A percentile compares a stretch with the other conserved stretches of the same genome.
phyloP scores from a whole-genome alignment of 1,140 invertebrate genomes.

The Wiebesia pumilae region DNA sequence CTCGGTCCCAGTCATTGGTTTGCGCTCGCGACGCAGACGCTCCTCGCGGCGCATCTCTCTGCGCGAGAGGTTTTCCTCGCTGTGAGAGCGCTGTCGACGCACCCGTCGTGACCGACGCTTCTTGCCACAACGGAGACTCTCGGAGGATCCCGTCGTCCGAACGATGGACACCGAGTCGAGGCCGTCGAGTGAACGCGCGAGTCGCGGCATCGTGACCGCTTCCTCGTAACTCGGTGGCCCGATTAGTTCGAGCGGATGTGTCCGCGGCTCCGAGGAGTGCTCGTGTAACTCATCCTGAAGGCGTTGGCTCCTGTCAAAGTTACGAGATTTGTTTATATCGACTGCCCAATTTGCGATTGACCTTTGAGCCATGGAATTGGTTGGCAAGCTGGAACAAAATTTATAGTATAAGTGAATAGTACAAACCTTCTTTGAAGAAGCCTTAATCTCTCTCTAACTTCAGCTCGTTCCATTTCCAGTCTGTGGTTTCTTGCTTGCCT shows the following conservation, averaged over 20 bases:
- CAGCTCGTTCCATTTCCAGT: slow-evolving; percentile 73
- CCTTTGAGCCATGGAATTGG: too few relatives aligned
- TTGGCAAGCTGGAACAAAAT: too few relatives aligned
- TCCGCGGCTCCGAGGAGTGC: slow-evolving; percentile 75
- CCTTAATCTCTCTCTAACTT: slow-evolving; percentile 76
- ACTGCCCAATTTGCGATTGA: too few relatives aligned
- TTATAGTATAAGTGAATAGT: too few relatives aligned
- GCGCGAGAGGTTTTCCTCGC: slow-evolving; percentile 68
- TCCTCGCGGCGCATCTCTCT: slow-evolving; percentile 62
- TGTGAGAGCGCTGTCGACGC: slow-evolving; percentile 57
- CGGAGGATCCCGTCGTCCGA: slow-evolving; percentile 63
- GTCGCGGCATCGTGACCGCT: slow-evolving; percentile 81
- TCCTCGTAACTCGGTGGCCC: slow-evolving; percentile 83
- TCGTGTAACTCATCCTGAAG: slow-evolving; percentile 73
- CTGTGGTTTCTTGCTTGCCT: slow-evolving; percentile 72
- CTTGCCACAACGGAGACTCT: slow-evolving; percentile 65
- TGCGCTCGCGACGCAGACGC: slow-evolving; percentile 46
- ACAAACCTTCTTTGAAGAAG: slow-evolving; percentile 77
- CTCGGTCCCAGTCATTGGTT: neutral
- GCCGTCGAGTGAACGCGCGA: slow-evolving; percentile 68
- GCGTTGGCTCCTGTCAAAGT: slow-evolving; percentile 71
- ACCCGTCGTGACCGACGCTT: slow-evolving; percentile 58
- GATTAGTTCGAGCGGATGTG: slow-evolving; percentile 78
- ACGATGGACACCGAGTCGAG: slow-evolving; percentile 56
- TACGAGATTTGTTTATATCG: too few relatives aligned